Evolutionary conservation across 1,140 invertebrate genomes (phyloP).

Genomic region (Drosophila varians): DNA sequence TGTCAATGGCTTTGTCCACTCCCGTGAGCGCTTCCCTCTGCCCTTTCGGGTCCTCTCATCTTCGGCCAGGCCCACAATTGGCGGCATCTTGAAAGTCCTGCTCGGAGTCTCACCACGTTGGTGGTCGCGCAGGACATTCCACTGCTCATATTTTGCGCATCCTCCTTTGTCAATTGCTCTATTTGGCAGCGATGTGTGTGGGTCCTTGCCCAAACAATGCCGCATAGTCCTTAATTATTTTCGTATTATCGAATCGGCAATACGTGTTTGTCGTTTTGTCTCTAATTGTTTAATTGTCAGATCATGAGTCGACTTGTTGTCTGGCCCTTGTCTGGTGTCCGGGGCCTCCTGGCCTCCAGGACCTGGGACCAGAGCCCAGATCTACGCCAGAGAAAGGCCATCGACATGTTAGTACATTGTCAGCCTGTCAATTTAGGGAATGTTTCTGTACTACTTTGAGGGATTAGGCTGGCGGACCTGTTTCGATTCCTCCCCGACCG

Average conservation of each 20-base stretch:
- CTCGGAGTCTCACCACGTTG: conserved; percentile 46
- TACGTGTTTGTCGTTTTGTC: conserved; percentile 60
- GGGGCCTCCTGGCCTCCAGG: conserved; percentile 1
- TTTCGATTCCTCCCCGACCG: conserved; percentile 16
- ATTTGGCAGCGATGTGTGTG: conserved; percentile 60
- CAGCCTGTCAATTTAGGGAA: conserved; percentile 58
- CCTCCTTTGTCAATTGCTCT: conserved; percentile 76
- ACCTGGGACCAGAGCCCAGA: neutral
- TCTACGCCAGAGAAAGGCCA: conserved; percentile 5
- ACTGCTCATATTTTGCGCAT: conserved; percentile 69
- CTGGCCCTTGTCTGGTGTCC: conserved; percentile 31
- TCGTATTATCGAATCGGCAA: conserved; percentile 73
- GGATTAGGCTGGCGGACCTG: conserved; percentile 64
- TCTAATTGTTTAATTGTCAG: conserved; percentile 80
- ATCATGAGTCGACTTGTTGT: conserved; percentile 56
- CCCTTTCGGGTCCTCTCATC: conserved; percentile 64
- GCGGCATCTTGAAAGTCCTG: conserved; percentile 61
- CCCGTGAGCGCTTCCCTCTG: conserved; percentile 29
- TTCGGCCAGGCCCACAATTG: conserved; percentile 57
- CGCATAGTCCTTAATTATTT: conserved; percentile 69
- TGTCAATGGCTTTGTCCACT: conserved; percentile 78
- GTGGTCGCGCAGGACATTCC: conserved; percentile 50
- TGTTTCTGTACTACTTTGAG: conserved; percentile 46
- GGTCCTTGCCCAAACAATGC: conserved; percentile 32
- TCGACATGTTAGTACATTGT: conserved; percentile 56